These are phyloP conservation scores for Myoxocephalus aenaeus DNA, from an alignment of 2,797 vertebrate genomes.

Conservation along the genomic window DNA sequence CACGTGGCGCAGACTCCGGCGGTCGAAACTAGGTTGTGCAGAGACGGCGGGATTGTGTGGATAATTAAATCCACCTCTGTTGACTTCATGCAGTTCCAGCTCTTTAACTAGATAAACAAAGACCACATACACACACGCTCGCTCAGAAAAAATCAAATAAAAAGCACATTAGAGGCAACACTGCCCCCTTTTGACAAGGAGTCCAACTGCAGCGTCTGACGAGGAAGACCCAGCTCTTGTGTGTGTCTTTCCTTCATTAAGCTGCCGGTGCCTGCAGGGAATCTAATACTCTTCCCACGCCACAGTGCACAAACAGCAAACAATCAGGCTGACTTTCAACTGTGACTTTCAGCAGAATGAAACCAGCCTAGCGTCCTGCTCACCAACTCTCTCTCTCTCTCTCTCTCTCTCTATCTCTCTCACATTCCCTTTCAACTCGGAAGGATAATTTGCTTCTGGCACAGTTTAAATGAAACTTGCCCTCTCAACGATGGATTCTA, in stretches of 20 bases:
- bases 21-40: conserved; percentile 50
- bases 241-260: conserved; percentile 75
- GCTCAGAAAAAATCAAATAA: background rate
- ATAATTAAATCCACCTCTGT: conserved; percentile 70
- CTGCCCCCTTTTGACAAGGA: conserved; percentile 73
- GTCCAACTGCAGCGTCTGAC: conserved; percentile 53
- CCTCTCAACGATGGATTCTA: conserved; percentile 77
- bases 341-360: conserved; percentile 80
- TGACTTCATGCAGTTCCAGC: conserved; percentile 54
- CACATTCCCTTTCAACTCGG: conserved; percentile 64
- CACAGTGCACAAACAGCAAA: conserved; percentile 73
- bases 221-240: conserved; percentile 64
- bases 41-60: conserved; percentile 46
- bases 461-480: conserved; percentile 84
- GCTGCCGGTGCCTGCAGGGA: conserved; percentile 71
- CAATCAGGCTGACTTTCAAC: conserved; percentile 81
- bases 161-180: conserved; percentile 31
- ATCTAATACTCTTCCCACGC: conserved; percentile 72
- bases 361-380: conserved; percentile 18
- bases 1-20: conserved; percentile 27
- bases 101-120: conserved; percentile 64
- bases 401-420: conserved; percentile 37
- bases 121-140: background rate
- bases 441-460: conserved; percentile 77
- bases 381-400: background rate